Base-by-base conservation (phyloP, 2,113 vertebrate genomes). In the Dermatemys mawii region DNA sequence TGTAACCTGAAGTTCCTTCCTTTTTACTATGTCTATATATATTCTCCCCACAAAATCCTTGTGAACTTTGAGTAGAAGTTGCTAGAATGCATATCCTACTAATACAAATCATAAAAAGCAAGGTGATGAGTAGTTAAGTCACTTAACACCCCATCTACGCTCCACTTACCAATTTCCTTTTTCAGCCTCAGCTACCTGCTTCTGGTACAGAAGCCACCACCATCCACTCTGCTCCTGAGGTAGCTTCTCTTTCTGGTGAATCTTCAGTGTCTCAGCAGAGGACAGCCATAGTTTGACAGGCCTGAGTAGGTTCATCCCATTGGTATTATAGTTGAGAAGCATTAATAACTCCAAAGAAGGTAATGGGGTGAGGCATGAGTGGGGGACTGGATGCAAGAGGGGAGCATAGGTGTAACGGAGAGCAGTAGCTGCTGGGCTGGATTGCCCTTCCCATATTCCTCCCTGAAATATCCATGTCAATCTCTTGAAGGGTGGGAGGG, bases 1-100 rank as follows among this genome's bases (percentile, higher is more conserved):
- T 29, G 9, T 3, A 1, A 11, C 46, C n/a, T 0, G 0, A 53
- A 11, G 49, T 13, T 82, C 55, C 73, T 63, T 0, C 21, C 14
- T 80, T 2, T 29, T 84, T 92, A 11, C 21, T 21, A 44, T 73
- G n/a, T 10, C 12, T 63, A 35, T 6, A 17, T 35, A 26, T 21
- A 21, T 38, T 73, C 38, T 41, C 11, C 38, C 38, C 38, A 86
- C 75, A 90, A 81, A 86, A 8, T 22, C 12, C n/a, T 73, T 86
- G 12, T 32, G 48, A 48, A 32, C 1, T n/a, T 91, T 81, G 9
- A 2, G 1, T 70, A 88, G 54, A 73, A 8, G 29, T 90, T 83
- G 35, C 29, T 51, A 82, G 44, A 5, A 6, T 84, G 53, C n/a
- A 19, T 48, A 9, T 8, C 8, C n/a, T 88, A 86, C 46, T 41